Base-by-base conservation (phyloP, 2,113 vertebrate species). In the Crotalus viridis region DNA sequence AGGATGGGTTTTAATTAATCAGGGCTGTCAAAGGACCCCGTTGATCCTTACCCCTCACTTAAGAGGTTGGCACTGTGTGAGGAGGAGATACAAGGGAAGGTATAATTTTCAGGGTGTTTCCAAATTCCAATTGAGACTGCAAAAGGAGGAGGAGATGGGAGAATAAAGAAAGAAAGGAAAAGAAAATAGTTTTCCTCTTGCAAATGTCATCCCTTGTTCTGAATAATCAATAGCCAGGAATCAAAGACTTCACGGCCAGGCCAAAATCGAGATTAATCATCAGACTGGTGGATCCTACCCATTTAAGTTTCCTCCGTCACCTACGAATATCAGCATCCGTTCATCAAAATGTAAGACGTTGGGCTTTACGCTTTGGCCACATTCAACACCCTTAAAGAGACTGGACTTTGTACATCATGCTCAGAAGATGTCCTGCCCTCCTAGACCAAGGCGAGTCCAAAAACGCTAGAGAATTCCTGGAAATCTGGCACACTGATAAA, bases 1-100 rank as follows among this genome's bases (percentile, higher is more conserved):
- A 91, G 93, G 91, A 94, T 91, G 93, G 92, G 1, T 0, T 93
- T 97, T 96, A 95, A 97, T 96, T 96, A 96, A 97, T 96, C 5
- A n/a, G 87, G 93, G 87, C 88, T 95, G 93, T 94, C 94, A 95
- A 95, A 95, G 28, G 90, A 95, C 93, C 13, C 89, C 93, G 96
- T 94, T 91, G 96, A 97, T 96, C 0, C 69, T 39, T 19, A 81
- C 5, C 33, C 0, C 39, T 59, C 89, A 93, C 81, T 93, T 94
- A 94, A 93, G 96, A 91, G 95, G 94, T 89, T 89, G 94, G 93
- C 69, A 86, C 69, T 94, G 93, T 90, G 93, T 92, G 0, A 0
- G 85, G 87, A 94, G 39, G 51, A 85, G 54, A 28, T 13, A 51
- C 17, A 39, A 39, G 8, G 48, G 17, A 15, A 33, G 28, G 87